Percentiles rank a stretch among this genome's conserved stretches.
These are phyloP conservation scores for Cephus nigrinus DNA, from an alignment of 2,888 invertebrate species.

Conservation along the genomic window DNA sequence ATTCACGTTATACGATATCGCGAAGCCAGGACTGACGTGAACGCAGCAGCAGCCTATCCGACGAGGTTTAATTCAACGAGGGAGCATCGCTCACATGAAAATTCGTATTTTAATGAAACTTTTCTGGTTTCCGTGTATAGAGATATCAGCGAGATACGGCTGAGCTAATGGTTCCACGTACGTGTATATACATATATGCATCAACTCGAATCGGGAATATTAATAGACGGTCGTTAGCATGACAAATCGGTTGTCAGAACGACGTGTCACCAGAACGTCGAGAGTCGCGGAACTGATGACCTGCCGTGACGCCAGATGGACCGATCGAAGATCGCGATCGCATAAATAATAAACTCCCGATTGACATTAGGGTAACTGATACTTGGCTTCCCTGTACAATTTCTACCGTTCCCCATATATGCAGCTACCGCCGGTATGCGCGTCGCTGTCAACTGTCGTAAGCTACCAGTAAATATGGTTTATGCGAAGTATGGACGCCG, in stretches of 20 bases:
- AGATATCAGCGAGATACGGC: too few species aligned
- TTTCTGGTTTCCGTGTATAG: too few species aligned
- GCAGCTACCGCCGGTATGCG: too few species aligned
- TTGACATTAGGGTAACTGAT: background rate
- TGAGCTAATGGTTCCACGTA: background rate
- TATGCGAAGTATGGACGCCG: too few species aligned
- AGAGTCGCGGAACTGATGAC: conserved; percentile 8
- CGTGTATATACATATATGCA: background rate
- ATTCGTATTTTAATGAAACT: too few species aligned
- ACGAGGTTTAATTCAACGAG: background rate
- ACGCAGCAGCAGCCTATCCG: too few species aligned
- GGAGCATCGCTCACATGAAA: background rate
- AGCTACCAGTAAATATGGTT: too few species aligned
- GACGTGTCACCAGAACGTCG: conserved; percentile 34
- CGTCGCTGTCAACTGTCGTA: too few species aligned
- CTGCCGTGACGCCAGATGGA: conserved; percentile 10
- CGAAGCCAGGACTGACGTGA: background rate
- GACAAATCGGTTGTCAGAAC: conserved; percentile 49
- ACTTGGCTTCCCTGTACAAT: too few species aligned
- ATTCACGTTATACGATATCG: background rate
- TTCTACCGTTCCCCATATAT: too few species aligned
- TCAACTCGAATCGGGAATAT: conserved; percentile 33
- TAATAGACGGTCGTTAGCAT: conserved; percentile 46
- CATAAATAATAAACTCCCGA: background rate
- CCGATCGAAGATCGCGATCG: conserved; percentile 5